phyloP scores from a whole-genome alignment of 2,113 vertebrate species.

The Pogona vitticeps region DNA sequence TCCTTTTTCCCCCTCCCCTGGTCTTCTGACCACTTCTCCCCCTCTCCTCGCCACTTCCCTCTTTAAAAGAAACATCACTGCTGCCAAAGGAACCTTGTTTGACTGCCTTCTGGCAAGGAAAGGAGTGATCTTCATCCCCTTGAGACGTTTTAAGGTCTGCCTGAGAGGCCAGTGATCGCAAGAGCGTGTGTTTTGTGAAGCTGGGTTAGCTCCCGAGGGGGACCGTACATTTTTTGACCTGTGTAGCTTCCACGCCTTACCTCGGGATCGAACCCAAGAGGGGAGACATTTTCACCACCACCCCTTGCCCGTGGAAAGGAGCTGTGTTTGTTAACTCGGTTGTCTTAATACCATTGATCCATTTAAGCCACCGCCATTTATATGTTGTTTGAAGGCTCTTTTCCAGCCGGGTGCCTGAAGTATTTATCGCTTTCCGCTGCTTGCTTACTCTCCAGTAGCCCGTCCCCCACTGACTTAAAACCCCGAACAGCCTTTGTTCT shows the following conservation, averaged over 20 bases:
- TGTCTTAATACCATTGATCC: not conserved
- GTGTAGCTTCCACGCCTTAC: not conserved
- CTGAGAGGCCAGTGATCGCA: not conserved
- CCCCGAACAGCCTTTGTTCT: not conserved
- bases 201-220: not conserved
- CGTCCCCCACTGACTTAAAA: not conserved
- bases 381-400: not conserved
- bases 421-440: not conserved
- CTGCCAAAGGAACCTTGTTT: conserved; percentile 2
- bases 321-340: too few relatives aligned
- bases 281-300: not conserved
- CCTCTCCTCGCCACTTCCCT: conserved; percentile 25
- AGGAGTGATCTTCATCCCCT: conserved; percentile 56
- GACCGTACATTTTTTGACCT: not conserved
- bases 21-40: conserved; percentile 32
- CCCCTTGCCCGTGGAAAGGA: too few relatives aligned
- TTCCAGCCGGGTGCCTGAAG: not conserved
- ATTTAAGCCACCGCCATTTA: too few relatives aligned
- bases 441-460: not conserved
- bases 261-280: too few relatives aligned
- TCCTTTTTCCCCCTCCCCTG: not conserved
- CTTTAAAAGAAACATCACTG: conserved; percentile 9
- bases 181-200: conserved; percentile 31
- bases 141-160: conserved; percentile 39
- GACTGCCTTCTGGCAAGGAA: conserved; percentile 39